Conservation (phyloP, 2,113 vertebrate species). For the Lepisosteus osseus region DNA sequence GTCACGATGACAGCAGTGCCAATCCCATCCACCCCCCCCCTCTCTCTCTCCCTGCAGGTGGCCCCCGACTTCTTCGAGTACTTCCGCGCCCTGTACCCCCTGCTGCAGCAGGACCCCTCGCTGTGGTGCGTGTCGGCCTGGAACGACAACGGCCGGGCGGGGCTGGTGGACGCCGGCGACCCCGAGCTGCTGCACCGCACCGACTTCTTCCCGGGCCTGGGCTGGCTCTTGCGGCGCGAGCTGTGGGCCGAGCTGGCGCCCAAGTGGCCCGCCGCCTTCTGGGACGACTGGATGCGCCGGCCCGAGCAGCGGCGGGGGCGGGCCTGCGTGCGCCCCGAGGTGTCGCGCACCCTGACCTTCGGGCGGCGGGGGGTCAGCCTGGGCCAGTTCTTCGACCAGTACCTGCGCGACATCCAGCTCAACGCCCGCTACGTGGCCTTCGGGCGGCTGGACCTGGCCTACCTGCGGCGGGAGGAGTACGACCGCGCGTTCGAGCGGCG, state of each 20-base stretch:
- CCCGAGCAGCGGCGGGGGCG: constrained; percentile 81
- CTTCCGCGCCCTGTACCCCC: constrained; percentile 77
- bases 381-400: constrained; percentile 94
- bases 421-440: constrained; percentile 92
- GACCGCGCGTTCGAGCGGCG: constrained; percentile 63
- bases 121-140: constrained; percentile 92
- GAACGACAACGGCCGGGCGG: constrained; percentile 91
- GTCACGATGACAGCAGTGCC: no score
- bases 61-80: constrained; percentile 93
- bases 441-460: constrained; percentile 76
- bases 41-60: constrained; percentile 54
- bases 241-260: constrained; percentile 87
- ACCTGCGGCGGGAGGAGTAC: constrained; percentile 73
- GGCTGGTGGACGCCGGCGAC: constrained; percentile 68
- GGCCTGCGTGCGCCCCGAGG: constrained; percentile 83
- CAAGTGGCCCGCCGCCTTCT: constrained; percentile 92
- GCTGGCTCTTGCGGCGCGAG: constrained; percentile 82
- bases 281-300: constrained; percentile 94
- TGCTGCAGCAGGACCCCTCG: constrained; percentile 66
- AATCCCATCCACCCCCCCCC: not conserved
- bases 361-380: constrained; percentile 91
- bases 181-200: constrained; percentile 81
- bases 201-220: constrained; percentile 90
- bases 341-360: constrained; percentile 89
- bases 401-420: constrained; percentile 89